Conservation (phyloP, 2,888 invertebrate genomes). For the Myopa tessellatipennis region DNA sequence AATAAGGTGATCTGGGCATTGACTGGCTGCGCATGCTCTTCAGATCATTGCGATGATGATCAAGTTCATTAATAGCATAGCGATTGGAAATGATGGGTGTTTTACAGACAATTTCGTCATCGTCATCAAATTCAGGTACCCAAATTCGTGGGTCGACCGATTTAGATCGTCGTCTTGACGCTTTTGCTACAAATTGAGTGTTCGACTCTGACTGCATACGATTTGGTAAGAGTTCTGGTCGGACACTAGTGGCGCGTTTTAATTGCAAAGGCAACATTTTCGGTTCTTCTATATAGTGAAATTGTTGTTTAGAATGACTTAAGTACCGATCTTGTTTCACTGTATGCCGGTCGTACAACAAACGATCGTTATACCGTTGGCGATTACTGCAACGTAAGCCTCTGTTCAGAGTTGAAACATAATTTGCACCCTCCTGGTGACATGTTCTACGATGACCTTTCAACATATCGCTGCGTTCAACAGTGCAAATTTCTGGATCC, state of each 20-base stretch:
- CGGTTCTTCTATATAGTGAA: constrained; percentile 61
- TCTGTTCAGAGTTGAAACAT: constrained; percentile 57
- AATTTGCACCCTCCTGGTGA: constrained; percentile 48
- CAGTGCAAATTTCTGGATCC: constrained; percentile 75
- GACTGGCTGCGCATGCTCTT: constrained; percentile 60
- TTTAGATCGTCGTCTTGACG: constrained; percentile 56
- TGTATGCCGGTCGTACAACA: constrained; percentile 67
- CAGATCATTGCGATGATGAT: constrained; percentile 44
- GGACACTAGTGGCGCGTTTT: constrained; percentile 61
- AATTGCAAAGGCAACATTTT: constrained; percentile 52
- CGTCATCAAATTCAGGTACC: constrained; percentile 59
- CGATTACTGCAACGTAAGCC: constrained; percentile 61
- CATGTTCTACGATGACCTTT: constrained; percentile 44
- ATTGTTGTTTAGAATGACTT: constrained; percentile 58
- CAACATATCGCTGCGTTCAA: constrained; percentile 54
- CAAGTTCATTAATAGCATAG: constrained; percentile 73
- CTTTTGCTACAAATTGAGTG: constrained; percentile 55
- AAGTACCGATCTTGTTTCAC: constrained; percentile 70
- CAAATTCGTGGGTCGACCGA: constrained; percentile 64
- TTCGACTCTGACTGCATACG: constrained; percentile 44
- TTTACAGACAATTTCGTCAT: constrained; percentile 67
- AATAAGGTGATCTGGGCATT: constrained; percentile 63
- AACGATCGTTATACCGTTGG: constrained; percentile 56
- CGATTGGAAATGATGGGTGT: constrained; percentile 78
- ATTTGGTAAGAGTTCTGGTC: constrained; percentile 60